Base-by-base conservation (phyloP, 2,888 invertebrate genomes). In the Oscheius sp. region DNA sequence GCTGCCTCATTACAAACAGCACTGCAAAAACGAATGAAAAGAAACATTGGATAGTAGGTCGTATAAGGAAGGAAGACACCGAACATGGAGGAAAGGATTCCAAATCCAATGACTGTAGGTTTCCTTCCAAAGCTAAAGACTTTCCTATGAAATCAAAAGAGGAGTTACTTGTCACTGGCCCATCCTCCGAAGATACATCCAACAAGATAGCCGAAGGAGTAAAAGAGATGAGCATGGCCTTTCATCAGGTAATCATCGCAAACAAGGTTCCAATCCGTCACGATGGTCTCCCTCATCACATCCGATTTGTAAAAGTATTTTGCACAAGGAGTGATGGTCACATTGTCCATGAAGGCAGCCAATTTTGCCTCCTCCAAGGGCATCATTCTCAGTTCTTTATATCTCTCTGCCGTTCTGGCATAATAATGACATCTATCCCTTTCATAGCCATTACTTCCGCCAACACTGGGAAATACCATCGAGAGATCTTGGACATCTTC, bases 141-240 rank as follows among this genome's bases (percentile, higher is more conserved):
- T 30, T 8, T 61, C 6, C 3, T 20, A 28, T 8, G 24, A 38
- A 36, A 2, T 28, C 24, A 45, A 30, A 22, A 24, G n/a, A 28
- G 1, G 20, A 38, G 70, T 54, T n/a, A 82, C 80, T 75, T 64
- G 67, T 85, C 85, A 54, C 81, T 81, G 9, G 82, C 81, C 59
- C 82, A 75, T 44, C 85, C 85, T 32, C 85, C 82, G 14, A 86
- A 63, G 24, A 86, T 57, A 67, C 86, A 86, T 8, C 86, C 86
- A 66, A 86, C 70, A 9, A 86, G 75, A 66, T 80, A 86, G 26
- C 86, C 86, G 59, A 85, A 73, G 20, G 85, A 84, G 68, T 86
- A 86, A 67, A 83, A 84, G 63, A 86, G 75, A 64, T 86, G 86
- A n/a, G 85, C 85, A 71, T 86, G 86, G 12, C 85, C 86, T 47